Conservation (phyloP, 2,113 vertebrate species). For the Lichenostomus cassidix region DNA sequence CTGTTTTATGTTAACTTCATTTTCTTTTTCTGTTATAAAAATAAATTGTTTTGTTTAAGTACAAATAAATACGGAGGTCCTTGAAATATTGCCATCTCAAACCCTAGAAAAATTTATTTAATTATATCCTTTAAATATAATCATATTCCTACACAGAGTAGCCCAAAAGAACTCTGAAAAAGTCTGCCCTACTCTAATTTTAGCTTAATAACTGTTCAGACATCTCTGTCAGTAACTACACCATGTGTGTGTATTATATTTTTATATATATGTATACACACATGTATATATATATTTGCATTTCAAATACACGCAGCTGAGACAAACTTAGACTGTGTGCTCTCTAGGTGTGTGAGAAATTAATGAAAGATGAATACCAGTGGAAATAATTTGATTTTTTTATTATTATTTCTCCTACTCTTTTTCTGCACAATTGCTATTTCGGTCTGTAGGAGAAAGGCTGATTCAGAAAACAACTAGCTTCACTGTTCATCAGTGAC, state of each 20-base stretch:
- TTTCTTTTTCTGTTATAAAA: neutral
- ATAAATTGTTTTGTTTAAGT: neutral
- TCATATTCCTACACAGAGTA: neutral
- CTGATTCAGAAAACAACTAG: neutral
- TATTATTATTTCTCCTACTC: neutral
- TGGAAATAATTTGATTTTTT: neutral
- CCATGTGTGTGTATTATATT: rapidly evolving
- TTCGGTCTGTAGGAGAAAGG: neutral
- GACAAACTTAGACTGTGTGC: neutral
- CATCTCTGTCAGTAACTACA: neutral
- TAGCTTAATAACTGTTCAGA: neutral
- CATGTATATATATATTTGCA: neutral
- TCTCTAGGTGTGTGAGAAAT: neutral
- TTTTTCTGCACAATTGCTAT: neutral
- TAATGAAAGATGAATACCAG: neutral
- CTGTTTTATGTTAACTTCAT: neutral
- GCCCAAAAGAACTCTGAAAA: neutral
- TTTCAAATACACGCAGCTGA: neutral
- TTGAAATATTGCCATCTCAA: neutral
- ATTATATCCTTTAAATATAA: neutral
- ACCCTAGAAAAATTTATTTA: neutral
- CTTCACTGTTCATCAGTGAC: neutral
- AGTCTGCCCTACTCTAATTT: neutral
- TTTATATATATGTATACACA: neutral
- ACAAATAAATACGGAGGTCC: neutral